Percentiles rank a stretch among this genome's conserved stretches.
Evolutionary conservation across 2,888 invertebrate genomes (phyloP).

Genomic region (Pinctada fucata): DNA sequence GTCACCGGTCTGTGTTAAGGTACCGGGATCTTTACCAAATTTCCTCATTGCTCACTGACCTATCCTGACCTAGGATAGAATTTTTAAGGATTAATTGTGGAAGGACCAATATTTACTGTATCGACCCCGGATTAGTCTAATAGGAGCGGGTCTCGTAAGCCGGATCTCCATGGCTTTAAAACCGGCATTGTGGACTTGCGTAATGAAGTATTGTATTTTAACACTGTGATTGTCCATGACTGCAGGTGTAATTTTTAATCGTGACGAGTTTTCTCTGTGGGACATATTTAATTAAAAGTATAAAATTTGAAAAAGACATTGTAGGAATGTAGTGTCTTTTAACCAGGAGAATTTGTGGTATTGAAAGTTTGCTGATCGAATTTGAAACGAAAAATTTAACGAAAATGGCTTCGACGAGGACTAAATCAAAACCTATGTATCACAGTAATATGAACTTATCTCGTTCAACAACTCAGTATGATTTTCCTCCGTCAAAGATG

Average conservation of each 20-base stretch:
- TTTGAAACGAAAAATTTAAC: background rate
- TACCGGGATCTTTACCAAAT: too few species aligned
- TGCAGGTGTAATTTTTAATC: background rate
- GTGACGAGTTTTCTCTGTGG: too few species aligned
- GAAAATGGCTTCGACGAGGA: background rate
- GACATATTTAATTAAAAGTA: too few species aligned
- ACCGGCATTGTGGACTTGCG: background rate
- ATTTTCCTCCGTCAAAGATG: slow-evolving; percentile 23
- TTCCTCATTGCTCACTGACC: background rate
- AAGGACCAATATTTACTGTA: background rate
- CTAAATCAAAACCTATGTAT: slow-evolving; percentile 26
- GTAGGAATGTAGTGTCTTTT: too few species aligned
- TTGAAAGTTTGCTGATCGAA: too few species aligned
- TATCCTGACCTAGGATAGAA: background rate
- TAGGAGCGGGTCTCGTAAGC: slow-evolving; percentile 9
- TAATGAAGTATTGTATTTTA: background rate
- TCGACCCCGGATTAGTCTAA: background rate
- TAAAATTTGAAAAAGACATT: too few species aligned
- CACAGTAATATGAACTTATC: slow-evolving; percentile 40
- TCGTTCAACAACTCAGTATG: slow-evolving; percentile 35
- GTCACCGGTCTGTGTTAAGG: too few species aligned
- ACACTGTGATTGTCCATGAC: background rate
- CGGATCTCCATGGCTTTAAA: slow-evolving; percentile 26
- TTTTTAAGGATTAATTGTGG: background rate
- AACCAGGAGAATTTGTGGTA: too few species aligned